Percentiles rank a stretch among this genome's conserved stretches.
phyloP scores from a whole-genome alignment of 2,797 vertebrate species.

The Danio albolineatus region DNA sequence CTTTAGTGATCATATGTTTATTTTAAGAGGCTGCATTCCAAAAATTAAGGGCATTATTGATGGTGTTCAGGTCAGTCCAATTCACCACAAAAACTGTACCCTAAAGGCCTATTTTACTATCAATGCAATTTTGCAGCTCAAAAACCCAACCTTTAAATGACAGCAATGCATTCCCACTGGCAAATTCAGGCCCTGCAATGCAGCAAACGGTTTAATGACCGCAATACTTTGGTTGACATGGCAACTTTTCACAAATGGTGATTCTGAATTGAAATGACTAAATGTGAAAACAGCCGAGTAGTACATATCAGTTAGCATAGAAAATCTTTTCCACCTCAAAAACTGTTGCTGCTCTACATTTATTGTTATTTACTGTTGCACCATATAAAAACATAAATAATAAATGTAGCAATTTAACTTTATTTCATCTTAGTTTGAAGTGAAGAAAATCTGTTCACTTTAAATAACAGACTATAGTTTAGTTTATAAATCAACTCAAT shows the following conservation, averaged over 20 bases:
- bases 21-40: neutral
- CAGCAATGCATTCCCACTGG: neutral
- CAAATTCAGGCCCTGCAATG: neutral
- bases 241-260: neutral
- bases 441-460: neutral
- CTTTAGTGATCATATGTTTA: too few relatives aligned
- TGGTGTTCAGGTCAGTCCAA: neutral
- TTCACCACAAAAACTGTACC: neutral
- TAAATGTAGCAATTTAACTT: too few relatives aligned
- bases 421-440: too few relatives aligned
- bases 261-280: too few relatives aligned
- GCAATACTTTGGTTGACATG: neutral
- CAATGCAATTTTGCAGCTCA: too few relatives aligned
- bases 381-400: too few relatives aligned
- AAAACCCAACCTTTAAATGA: neutral
- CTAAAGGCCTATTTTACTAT: neutral
- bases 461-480: neutral
- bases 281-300: too few relatives aligned
- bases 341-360: neutral
- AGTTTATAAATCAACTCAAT: neutral
- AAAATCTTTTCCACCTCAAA: neutral
- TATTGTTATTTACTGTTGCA: neutral
- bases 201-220: neutral
- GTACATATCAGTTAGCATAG: too few relatives aligned
- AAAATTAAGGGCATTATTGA: constrained; percentile 1